Evolutionary conservation across 2,888 invertebrate species (phyloP).

Genomic region (Rhyacophila evoluta): DNA sequence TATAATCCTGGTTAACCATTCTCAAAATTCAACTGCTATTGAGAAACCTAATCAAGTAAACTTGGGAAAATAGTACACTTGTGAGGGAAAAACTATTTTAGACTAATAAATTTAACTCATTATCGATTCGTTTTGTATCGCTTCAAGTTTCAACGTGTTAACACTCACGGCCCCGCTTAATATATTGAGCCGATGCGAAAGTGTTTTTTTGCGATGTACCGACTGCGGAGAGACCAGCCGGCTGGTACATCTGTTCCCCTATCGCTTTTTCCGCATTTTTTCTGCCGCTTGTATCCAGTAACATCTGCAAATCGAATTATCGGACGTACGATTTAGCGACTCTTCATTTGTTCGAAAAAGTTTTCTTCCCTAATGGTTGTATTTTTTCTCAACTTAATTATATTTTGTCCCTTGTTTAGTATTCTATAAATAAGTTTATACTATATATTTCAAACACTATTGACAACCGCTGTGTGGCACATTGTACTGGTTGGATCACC

Average conservation of each 20-base stretch:
- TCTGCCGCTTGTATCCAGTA: neutral
- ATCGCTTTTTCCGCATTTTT: neutral
- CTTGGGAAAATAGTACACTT: too few relatives aligned
- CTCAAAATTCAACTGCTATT: too few relatives aligned
- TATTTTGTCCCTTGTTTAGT: neutral
- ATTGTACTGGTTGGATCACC: too few relatives aligned
- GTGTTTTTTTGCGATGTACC: neutral
- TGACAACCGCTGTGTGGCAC: too few relatives aligned
- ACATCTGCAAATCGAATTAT: constrained; percentile 20
- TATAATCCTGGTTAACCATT: too few relatives aligned
- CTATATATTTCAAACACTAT: too few relatives aligned
- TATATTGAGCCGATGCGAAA: neutral
- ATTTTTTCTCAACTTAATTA: constrained; percentile 2
- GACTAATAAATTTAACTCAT: too few relatives aligned
- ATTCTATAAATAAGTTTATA: too few relatives aligned
- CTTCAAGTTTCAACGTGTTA: too few relatives aligned
- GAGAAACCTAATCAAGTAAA: too few relatives aligned
- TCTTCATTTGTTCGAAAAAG: constrained; percentile 13
- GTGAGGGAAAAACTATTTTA: too few relatives aligned
- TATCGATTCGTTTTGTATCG: too few relatives aligned
- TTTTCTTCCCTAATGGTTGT: neutral
- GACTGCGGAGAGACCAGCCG: neutral
- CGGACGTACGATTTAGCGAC: constrained; percentile 13
- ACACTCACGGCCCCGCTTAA: neutral
- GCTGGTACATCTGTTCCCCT: constrained; percentile 13